Evolutionary conservation across 2,888 invertebrate genomes (phyloP).

Genomic region (Pocota personata): DNA sequence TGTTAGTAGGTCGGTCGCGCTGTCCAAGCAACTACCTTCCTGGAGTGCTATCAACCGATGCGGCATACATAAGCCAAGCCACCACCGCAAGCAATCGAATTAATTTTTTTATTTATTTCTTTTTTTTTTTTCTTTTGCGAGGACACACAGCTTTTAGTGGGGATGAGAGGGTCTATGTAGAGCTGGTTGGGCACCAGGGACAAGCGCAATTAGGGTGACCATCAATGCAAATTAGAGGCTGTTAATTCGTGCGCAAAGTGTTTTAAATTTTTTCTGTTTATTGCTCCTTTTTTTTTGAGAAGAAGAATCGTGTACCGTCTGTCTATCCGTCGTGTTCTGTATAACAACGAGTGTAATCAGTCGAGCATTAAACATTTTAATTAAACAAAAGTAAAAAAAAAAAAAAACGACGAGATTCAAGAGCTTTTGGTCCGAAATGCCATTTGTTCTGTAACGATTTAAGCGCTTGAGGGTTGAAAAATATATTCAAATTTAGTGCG

Average conservation of each 20-base stretch:
- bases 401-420: not conserved
- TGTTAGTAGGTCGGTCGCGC: slow-evolving; percentile 21
- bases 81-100: slow-evolving; percentile 63
- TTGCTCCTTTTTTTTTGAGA: slow-evolving; percentile 26
- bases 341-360: slow-evolving; percentile 61
- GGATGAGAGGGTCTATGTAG: not conserved
- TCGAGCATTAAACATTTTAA: slow-evolving; percentile 66
- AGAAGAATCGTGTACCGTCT: slow-evolving; percentile 32
- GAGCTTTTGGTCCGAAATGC: not conserved
- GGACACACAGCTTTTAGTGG: slow-evolving; percentile 1
- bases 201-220: slow-evolving; percentile 71
- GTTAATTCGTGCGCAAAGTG: slow-evolving; percentile 74
- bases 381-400: slow-evolving; percentile 63
- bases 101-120: slow-evolving; percentile 38
- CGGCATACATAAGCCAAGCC: slow-evolving; percentile 40
- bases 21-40: slow-evolving; percentile 53
- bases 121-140: slow-evolving; percentile 14
- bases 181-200: slow-evolving; percentile 29
- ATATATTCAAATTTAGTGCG: not conserved
- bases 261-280: slow-evolving; percentile 48
- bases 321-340: slow-evolving; percentile 48
- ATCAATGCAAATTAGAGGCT: slow-evolving; percentile 72
- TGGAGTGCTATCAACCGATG: slow-evolving; percentile 60
- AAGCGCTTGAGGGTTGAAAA: not conserved
- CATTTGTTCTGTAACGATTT: not conserved